Evolutionary conservation across 1,140 invertebrate genomes (phyloP), one percentile per base, ranked within the genome.

Genomic region (Zaprionus nigranus): DNA sequence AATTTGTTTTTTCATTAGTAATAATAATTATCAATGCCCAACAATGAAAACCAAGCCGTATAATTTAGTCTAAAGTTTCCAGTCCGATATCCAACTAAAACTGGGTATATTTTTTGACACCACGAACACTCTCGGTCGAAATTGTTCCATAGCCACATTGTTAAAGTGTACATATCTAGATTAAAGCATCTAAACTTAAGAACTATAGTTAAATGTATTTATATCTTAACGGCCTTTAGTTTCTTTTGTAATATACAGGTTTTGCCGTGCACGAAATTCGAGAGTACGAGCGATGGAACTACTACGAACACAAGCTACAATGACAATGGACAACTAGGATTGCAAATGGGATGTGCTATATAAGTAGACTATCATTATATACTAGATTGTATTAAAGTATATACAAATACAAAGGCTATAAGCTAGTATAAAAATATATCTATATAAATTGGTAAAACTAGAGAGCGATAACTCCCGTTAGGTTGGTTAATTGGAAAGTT

Each of bases 351-450:
- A 26, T 59, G 51, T 68, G 71, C 38, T 70, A 56, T 61, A 24
- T 30, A 49, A 7, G 6, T 43, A 46, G n/a, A 17, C 40, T 46
- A 46, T 46, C 24, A 20, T 46, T 46, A 24, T 78, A 60, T 56
- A 63, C 56, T 58, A 51, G 53, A 24, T 75, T 62, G 49, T 49
- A 22, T 24, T 26, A 51, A 13, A 63, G 46, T 70, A 68, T 75
- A 36, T 34, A 40, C 61, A 43, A 51, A 64, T 74, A 38, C 69
- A 51, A 51, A 51, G 46, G 46, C 40, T 78, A 79, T 49, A 17
- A 53, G 56, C 71, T 79, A 80, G 84, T 88, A 86, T 74, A 88
- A 88, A 86, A 84, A 90, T 88, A 83, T 88, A 82, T 77, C 49
- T 75, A 46, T 69, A 51, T 24, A 62, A 51, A 28, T 36, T 51